A percentile compares a stretch with the other conserved stretches of the same genome.
Conservation (phyloP, 30 jellyfish, hydroid and myxozoan species). For the Hydra vulgaris region DNA sequence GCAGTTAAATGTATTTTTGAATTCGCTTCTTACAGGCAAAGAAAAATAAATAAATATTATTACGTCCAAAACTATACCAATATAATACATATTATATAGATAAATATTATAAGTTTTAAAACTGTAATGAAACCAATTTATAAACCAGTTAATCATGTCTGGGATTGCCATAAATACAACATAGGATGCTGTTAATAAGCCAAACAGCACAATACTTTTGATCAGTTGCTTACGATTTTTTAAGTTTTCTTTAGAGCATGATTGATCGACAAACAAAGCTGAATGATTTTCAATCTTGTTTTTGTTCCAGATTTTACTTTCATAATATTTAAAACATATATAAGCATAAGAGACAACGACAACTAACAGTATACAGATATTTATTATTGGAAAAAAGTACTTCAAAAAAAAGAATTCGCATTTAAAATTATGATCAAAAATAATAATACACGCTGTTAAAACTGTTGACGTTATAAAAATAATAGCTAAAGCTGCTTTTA, state of each 20-base stretch:
- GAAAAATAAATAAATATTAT: too few species aligned
- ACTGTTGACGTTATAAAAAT: neutral
- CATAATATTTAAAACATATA: neutral
- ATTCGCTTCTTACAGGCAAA: too few species aligned
- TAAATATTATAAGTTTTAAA: too few species aligned
- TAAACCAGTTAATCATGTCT: neutral
- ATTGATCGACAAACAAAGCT: neutral
- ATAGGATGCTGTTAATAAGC: neutral
- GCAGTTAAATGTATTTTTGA: too few species aligned
- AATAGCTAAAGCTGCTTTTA: neutral
- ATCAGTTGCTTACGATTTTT: neutral
- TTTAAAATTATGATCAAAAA: neutral
- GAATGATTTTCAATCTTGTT: neutral
- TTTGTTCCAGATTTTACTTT: neutral
- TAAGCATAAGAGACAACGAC: neutral
- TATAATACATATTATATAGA: too few species aligned
- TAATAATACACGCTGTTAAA: neutral
- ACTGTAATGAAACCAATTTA: too few species aligned
- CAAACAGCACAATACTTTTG: neutral
- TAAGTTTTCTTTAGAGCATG: neutral
- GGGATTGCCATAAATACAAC: neutral
- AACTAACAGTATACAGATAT: neutral
- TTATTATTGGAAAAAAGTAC: neutral
- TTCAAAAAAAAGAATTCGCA: too few species aligned
- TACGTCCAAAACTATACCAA: too few species aligned